A percentile compares a stretch with the other conserved stretches of the same genome.
Evolutionary conservation across 2,797 vertebrate genomes (phyloP).

Genomic region (Alcedo atthis): DNA sequence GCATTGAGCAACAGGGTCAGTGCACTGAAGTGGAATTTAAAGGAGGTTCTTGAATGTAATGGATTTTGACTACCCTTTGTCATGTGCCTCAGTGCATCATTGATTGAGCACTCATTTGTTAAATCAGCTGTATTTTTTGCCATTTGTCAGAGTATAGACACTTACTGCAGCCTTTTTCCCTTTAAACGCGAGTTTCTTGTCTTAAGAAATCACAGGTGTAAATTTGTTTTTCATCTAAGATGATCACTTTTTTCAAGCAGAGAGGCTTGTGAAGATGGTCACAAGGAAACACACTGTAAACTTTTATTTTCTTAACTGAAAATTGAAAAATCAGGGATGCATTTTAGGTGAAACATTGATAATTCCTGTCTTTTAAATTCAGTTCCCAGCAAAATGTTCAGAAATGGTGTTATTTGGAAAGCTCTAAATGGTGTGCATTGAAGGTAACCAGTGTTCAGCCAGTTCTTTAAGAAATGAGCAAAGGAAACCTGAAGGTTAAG

Average conservation of each 20-base stretch:
- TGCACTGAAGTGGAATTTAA: slow-evolving; percentile 88
- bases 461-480: background rate
- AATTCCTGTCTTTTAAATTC: slow-evolving; percentile 60
- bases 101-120: slow-evolving; percentile 94
- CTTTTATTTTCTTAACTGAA: slow-evolving; percentile 39
- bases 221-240: slow-evolving; percentile 42
- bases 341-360: slow-evolving; percentile 39
- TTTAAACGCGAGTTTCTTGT: background rate
- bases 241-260: slow-evolving; percentile 37
- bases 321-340: background rate
- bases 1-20: slow-evolving; percentile 84
- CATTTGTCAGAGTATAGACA: slow-evolving; percentile 85
- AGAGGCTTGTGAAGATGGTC: background rate
- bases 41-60: slow-evolving; percentile 90
- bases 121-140: slow-evolving; percentile 91
- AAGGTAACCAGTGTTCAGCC: background rate
- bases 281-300: background rate
- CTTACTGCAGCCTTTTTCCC: slow-evolving; percentile 58
- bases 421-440: slow-evolving; percentile 25
- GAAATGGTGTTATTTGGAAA: slow-evolving; percentile 61
- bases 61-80: slow-evolving; percentile 95
- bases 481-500: slow-evolving; percentile 42
- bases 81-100: slow-evolving; percentile 89
- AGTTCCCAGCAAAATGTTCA: slow-evolving; percentile 56
- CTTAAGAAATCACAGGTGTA: slow-evolving; percentile 41